Evolutionary conservation across 2,797 vertebrate genomes (phyloP), one percentile per base, ranked within the genome.

Genomic region (Antrozous pallidus): DNA sequence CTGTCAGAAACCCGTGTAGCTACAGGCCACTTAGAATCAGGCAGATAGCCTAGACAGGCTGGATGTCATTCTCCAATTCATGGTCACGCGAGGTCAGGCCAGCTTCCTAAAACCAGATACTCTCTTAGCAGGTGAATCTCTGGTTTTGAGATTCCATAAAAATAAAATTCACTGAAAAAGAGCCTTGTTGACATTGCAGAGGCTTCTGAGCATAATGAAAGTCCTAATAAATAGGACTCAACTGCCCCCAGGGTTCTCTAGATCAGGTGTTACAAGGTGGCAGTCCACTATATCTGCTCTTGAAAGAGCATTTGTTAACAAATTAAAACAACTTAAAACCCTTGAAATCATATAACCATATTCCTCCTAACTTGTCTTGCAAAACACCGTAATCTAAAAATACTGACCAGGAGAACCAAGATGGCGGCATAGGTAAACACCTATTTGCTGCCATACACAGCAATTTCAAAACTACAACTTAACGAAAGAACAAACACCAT

Each of bases 311-410:
- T 65, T 9, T 36, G 82, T 65, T 51, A 85, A 73, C 11, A 89
- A 80, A 93, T 17, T n/a, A 86, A 96, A 90, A 65, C 33, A 80
- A 89, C 56, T 67, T 90, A 63, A 77, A 91, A 58, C 40, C 42
- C 24, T 63, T 86, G n/a, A 22, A 78, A 83, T 80, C 36, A 65
- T 42, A 13, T 2, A 88, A 83, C 86, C 54, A 40, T 36, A 95
- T 83, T 83, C 83, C 58, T 74, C 45, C 54, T 45, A 77, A 33
- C 16, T 81, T n/a, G 28, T 78, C 28, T 9, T 51, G 28, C 63
- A 63, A 71, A 77, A 82, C 58, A 61, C 5, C 13, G 56, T 61
- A 7, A 93, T 12, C 33, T 24, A 31, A 82, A 90, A 82, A 69
- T 47, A 80, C 22, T 2, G 49, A 24, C 16, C n/a, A n/a, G n/a